phyloP scores from a whole-genome alignment of 2,113 vertebrate genomes.

The Merops nubicus region DNA sequence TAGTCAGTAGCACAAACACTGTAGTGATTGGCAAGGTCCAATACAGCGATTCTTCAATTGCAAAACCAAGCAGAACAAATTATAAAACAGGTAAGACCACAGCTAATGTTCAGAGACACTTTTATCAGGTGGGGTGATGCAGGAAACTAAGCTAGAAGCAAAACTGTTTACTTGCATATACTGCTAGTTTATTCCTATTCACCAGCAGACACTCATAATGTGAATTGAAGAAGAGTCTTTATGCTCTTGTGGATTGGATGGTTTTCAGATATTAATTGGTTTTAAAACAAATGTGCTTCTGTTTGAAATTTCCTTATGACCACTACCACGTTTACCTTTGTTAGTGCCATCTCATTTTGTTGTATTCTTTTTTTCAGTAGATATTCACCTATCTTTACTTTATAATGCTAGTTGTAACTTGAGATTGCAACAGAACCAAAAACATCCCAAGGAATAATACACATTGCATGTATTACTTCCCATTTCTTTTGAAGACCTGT shows the following conservation, averaged over 20 bases:
- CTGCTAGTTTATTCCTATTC: background rate
- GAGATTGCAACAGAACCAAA: background rate
- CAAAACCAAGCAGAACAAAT: background rate
- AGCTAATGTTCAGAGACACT: background rate
- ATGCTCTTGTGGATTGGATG: too few relatives aligned
- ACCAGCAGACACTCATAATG: background rate
- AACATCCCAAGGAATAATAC: background rate
- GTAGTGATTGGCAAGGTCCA: background rate
- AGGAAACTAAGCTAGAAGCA: background rate
- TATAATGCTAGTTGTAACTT: background rate
- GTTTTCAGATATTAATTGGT: background rate
- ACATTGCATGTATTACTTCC: background rate
- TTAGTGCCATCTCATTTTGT: background rate
- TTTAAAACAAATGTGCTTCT: background rate
- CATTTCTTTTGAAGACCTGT: background rate
- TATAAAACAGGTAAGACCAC: background rate
- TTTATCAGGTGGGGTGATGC: background rate
- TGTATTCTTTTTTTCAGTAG: background rate
- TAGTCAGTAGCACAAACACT: background rate
- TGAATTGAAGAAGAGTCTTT: background rate
- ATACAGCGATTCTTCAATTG: background rate
- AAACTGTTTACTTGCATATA: background rate
- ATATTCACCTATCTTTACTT: background rate
- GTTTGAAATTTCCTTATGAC: background rate
- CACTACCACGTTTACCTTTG: background rate